Percentiles rank a stretch among this genome's conserved stretches.
These are phyloP conservation scores for Trypoxylon attenuatum DNA, from an alignment of 2,888 invertebrate genomes.

Conservation along the genomic window DNA sequence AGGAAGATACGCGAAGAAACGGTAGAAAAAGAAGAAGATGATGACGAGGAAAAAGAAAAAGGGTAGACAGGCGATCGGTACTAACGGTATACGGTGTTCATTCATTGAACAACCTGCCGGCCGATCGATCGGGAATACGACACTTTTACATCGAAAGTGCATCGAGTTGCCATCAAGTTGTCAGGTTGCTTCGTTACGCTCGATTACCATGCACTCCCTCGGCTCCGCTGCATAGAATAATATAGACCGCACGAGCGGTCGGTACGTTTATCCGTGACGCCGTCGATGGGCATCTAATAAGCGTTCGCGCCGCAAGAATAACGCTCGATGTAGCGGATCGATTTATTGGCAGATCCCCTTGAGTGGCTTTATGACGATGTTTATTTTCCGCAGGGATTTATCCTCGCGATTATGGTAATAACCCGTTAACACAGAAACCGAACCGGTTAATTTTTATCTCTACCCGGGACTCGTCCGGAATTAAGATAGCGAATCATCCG, in stretches of 20 bases:
- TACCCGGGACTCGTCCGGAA: too few species aligned
- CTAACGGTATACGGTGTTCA: constrained; percentile 24
- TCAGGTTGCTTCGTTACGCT: constrained; percentile 40
- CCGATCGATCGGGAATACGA: constrained; percentile 36
- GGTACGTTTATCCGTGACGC: not conserved
- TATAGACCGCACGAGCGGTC: constrained; percentile 13
- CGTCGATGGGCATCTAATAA: constrained; percentile 14
- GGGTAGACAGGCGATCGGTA: constrained; percentile 5
- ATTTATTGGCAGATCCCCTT: too few species aligned
- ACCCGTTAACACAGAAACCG: too few species aligned
- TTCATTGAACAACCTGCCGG: constrained; percentile 10
- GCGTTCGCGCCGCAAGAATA: not conserved
- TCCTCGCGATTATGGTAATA: too few species aligned
- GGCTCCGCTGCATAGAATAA: constrained; percentile 17
- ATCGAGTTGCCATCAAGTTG: constrained; percentile 37
- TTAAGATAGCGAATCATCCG: too few species aligned
- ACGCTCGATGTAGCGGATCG: too few species aligned
- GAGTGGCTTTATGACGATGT: too few species aligned
- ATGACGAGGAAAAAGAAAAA: too few species aligned
- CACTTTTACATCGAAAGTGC: constrained; percentile 39
- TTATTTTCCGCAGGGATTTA: too few species aligned
- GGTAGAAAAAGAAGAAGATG: too few species aligned
- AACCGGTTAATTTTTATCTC: too few species aligned
- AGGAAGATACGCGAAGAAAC: too few species aligned
- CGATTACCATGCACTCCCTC: constrained; percentile 32